phyloP scores from a whole-genome alignment of 2,888 invertebrate species.

The Kryphioiulus occultus region DNA sequence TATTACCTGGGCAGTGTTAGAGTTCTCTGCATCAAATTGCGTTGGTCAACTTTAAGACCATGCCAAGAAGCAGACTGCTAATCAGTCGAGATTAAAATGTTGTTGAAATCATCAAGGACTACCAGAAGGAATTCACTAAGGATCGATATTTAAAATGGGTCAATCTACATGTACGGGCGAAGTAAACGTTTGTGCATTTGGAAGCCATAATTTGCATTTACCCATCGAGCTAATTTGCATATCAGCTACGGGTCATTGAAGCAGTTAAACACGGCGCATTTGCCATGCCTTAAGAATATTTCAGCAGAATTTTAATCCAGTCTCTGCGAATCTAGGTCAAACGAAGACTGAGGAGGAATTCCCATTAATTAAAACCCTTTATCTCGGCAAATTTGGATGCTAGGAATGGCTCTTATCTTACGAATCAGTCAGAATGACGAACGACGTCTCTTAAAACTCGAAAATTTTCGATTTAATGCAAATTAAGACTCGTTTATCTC shows the following conservation, averaged over 20 bases:
- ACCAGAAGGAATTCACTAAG: neutral
- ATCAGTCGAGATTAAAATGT: neutral
- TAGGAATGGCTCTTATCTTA: neutral
- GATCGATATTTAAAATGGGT: constrained; percentile 39
- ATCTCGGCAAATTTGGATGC: neutral
- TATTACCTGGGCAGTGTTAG: no score
- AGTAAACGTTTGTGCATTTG: neutral
- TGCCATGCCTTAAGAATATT: constrained; percentile 24
- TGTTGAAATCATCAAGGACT: neutral
- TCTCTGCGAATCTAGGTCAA: neutral
- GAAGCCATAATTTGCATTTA: constrained; percentile 18
- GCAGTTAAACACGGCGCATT: constrained; percentile 18
- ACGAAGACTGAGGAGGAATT: neutral
- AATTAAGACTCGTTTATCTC: constrained; percentile 1
- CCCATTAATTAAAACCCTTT: constrained; percentile 25
- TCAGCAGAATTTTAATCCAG: constrained; percentile 31
- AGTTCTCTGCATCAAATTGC: no score
- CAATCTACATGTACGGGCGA: neutral
- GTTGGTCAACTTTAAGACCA: neutral
- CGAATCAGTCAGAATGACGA: neutral
- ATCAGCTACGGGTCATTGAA: constrained; percentile 28
- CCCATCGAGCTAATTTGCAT: constrained; percentile 1
- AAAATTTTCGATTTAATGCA: neutral
- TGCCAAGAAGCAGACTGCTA: neutral
- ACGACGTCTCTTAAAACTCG: neutral